These are phyloP conservation scores for Bambusicola thoracicus DNA, from an alignment of 2,113 vertebrate genomes.

Conservation along the genomic window DNA sequence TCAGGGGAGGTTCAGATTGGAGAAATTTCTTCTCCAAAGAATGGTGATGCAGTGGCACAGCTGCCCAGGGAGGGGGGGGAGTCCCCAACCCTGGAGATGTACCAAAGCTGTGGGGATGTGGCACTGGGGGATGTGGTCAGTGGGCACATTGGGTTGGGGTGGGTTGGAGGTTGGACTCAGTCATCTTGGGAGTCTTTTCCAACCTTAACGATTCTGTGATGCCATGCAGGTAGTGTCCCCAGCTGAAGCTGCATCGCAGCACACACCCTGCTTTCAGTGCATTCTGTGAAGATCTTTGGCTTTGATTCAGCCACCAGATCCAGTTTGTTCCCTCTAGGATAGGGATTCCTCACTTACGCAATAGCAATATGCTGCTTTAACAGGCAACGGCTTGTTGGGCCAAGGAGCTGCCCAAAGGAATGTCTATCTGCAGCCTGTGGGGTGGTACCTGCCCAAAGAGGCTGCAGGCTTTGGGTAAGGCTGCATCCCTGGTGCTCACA, in stretches of 20 bases:
- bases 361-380: constrained; percentile 3
- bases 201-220: too few species aligned
- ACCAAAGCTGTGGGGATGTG: too few species aligned
- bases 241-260: not conserved
- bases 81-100: too few species aligned
- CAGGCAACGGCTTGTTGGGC: constrained; percentile 23
- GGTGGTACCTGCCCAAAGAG: not conserved
- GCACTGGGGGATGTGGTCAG: too few species aligned
- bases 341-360: constrained; percentile 40
- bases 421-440: not conserved
- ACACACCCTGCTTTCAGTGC: not conserved
- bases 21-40: too few species aligned
- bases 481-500: not conserved
- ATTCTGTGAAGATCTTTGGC: not conserved
- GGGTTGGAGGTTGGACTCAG: too few species aligned
- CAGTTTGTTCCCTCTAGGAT: not conserved
- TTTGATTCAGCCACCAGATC: not conserved
- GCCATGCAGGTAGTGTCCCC: not conserved
- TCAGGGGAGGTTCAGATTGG: too few species aligned
- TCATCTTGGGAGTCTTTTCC: too few species aligned
- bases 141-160: too few species aligned
- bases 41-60: too few species aligned
- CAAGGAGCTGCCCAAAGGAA: not conserved
- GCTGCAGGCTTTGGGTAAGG: too few species aligned
- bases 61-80: too few species aligned